Percentiles rank a stretch among this genome's conserved stretches.
These are phyloP conservation scores for Xiphydria camelus DNA, from an alignment of 2,888 invertebrate genomes.

Conservation along the genomic window DNA sequence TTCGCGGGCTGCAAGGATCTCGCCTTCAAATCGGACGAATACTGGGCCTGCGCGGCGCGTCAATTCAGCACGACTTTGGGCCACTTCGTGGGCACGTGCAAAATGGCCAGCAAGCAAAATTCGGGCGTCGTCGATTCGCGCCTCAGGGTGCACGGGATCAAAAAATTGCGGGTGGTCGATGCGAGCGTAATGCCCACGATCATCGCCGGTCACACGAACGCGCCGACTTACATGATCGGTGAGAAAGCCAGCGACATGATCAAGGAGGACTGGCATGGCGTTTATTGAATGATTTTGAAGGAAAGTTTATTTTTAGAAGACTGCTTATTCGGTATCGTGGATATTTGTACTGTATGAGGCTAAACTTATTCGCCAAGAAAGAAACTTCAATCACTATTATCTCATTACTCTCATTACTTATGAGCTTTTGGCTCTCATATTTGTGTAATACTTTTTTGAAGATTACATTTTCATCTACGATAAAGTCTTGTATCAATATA, in stretches of 20 bases:
- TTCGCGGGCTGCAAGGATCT: constrained; percentile 71
- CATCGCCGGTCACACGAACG: constrained; percentile 63
- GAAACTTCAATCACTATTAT: too few species aligned
- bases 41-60: constrained; percentile 76
- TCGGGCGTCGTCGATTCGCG: constrained; percentile 60
- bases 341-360: too few species aligned
- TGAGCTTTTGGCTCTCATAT: too few species aligned
- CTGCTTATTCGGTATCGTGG: too few species aligned
- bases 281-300: not conserved
- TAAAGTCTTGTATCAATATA: too few species aligned
- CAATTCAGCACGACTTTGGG: constrained; percentile 73
- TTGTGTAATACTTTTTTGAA: too few species aligned
- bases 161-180: constrained; percentile 63
- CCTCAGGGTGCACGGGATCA: constrained; percentile 61
- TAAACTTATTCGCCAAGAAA: too few species aligned
- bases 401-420: too few species aligned
- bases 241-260: constrained; percentile 65
- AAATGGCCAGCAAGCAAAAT: constrained; percentile 58
- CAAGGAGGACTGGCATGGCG: constrained; percentile 53
- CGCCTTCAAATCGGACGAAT: constrained; percentile 67
- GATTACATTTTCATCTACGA: too few species aligned
- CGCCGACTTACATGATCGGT: constrained; percentile 64
- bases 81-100: constrained; percentile 59
- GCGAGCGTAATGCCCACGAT: constrained; percentile 65
- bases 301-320: too few species aligned